Conservation (phyloP, 2,797 vertebrate genomes). For the Pogoniulus pusillus region DNA sequence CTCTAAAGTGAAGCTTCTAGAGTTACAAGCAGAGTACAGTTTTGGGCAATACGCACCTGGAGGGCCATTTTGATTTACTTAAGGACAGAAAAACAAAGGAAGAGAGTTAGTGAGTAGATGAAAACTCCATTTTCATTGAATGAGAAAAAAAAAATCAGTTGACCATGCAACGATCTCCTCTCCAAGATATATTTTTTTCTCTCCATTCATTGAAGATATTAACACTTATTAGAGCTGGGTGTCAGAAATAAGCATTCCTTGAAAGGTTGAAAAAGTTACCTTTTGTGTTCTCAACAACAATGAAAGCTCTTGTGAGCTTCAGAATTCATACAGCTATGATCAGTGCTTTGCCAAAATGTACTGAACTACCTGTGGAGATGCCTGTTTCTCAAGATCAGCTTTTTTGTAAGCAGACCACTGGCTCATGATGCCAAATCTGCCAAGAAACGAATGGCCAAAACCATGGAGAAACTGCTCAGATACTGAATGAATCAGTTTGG, state of each 20-base stretch:
- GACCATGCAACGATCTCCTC: slow-evolving; percentile 36
- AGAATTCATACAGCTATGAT: not conserved
- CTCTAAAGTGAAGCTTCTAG: not conserved
- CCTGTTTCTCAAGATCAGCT: slow-evolving; percentile 6
- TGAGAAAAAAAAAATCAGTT: slow-evolving; percentile 22
- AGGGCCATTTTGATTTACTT: slow-evolving; percentile 65
- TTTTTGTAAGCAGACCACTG: not conserved
- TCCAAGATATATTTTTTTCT: not conserved
- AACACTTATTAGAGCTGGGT: not conserved
- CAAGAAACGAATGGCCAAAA: not conserved
- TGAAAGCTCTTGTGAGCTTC: not conserved
- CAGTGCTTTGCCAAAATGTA: not conserved
- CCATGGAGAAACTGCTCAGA: not conserved
- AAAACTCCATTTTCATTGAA: slow-evolving; percentile 38
- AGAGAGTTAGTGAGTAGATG: slow-evolving; percentile 58
- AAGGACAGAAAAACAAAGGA: slow-evolving; percentile 71
- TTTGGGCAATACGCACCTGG: slow-evolving; percentile 57
- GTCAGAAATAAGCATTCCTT: not conserved
- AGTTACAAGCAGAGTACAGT: not conserved
- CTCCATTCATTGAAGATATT: not conserved
- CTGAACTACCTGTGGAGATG: not conserved
- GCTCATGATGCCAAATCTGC: not conserved
- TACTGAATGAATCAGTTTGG: not conserved
- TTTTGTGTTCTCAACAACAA: not conserved
- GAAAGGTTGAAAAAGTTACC: not conserved